A percentile compares a stretch with the other conserved stretches of the same genome.
Evolutionary conservation across 2,888 invertebrate genomes (phyloP).

Genomic region (Seladonia tumulorum): DNA sequence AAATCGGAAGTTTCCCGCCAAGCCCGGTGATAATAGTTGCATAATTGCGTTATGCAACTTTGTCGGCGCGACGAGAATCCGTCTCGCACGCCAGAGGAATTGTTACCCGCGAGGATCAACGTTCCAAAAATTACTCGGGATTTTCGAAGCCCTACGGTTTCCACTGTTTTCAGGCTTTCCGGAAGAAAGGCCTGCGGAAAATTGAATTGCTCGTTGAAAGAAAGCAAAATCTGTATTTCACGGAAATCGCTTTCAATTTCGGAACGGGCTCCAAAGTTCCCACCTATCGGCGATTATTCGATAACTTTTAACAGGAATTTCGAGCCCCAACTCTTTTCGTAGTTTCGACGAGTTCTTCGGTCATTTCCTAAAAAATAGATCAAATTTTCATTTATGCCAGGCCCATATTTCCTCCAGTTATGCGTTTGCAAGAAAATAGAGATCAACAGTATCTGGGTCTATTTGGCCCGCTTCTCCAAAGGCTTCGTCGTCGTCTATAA

Average conservation of each 20-base stretch:
- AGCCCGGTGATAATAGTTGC: slow-evolving; percentile 4
- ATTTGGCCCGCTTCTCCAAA: not conserved
- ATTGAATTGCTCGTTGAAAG: not conserved
- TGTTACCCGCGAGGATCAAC: not conserved
- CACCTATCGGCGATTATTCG: too few relatives aligned
- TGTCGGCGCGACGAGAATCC: not conserved
- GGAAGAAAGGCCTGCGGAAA: not conserved
- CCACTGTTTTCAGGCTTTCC: not conserved
- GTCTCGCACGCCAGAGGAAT: not conserved
- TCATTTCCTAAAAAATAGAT: too few relatives aligned
- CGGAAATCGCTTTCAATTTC: not conserved
- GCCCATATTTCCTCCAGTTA: too few relatives aligned
- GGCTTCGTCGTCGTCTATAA: not conserved
- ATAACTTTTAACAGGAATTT: too few relatives aligned
- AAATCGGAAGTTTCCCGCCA: slow-evolving; percentile 21
- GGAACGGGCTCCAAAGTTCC: not conserved
- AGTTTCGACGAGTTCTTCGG: too few relatives aligned
- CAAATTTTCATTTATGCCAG: too few relatives aligned
- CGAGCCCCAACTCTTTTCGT: too few relatives aligned
- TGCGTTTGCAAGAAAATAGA: too few relatives aligned
- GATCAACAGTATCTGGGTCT: too few relatives aligned
- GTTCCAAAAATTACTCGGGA: not conserved
- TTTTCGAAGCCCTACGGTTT: not conserved
- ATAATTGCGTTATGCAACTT: slow-evolving; percentile 27
- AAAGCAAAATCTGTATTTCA: not conserved